Evolutionary conservation across 2,888 invertebrate genomes (phyloP), one percentile per base, ranked within the genome.

Genomic region (Hypsopygia costalis): DNA sequence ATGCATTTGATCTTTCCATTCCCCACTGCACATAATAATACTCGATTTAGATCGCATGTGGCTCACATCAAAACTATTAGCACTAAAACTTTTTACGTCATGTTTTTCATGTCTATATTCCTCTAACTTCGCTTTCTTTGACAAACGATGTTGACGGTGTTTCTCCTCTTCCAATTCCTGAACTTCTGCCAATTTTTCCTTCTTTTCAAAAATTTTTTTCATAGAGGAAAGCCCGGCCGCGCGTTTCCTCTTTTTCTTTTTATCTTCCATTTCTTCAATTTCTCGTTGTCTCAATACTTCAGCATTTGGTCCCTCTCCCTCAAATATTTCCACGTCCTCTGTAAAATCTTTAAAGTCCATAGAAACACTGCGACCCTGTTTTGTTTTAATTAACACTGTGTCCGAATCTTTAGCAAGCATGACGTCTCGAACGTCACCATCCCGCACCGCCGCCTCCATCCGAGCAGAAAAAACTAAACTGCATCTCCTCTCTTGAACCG

Each of bases 361-460:
- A 0, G 94, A 93, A n/a, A 95, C 91, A 77, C 93, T 93, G 44
- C 92, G 92, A 10, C 94, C 94, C 58, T 93, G 92, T 67, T 92
- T 93, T 55, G 93, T 85, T 77, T 94, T 92, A 9, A 95, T 90
- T 11, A 94, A 77, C 48, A 94, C 92, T 46, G 93, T 94, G 66
- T 94, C 94, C 38, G 92, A 92, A 65, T 94, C 93, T 59, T 94
- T 93, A 2, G 94, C 94, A 10, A 95, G 81, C 91, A 95, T 91
- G 1, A 95, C 92, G 62, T 94, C 94, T 43, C 92, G 90, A 22
- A 95, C 92, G 55, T 94, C 94, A 39, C 95, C 94, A 56, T 94
- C 93, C 11, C 94, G 87, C 35, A 95, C 93, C 2, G 95, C 94
- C 7, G 92, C 91, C 71, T 95, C 95, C 64, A 95, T 89, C 44